A percentile compares a stretch with the other conserved stretches of the same genome.
These are phyloP conservation scores for Selenia dentaria DNA, from an alignment of 2,888 invertebrate species.

Conservation along the genomic window DNA sequence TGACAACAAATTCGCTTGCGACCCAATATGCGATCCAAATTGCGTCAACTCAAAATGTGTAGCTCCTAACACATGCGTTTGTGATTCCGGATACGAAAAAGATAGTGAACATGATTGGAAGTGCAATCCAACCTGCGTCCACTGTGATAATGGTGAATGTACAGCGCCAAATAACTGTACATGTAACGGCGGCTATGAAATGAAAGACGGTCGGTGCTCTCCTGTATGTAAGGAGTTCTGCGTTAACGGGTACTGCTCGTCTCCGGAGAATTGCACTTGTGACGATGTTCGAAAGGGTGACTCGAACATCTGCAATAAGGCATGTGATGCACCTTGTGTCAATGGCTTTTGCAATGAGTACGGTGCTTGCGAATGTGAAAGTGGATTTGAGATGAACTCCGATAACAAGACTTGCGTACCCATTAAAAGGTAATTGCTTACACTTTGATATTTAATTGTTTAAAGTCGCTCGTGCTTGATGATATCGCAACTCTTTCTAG, in stretches of 20 bases:
- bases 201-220: constrained; percentile 3
- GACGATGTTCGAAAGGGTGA: constrained; percentile 29
- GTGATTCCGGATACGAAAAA: no score
- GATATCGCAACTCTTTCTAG: no score
- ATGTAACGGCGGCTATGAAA: constrained; percentile 19
- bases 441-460: no score
- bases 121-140: no score
- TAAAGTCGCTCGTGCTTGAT: no score
- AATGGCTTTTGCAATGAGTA: constrained; percentile 47
- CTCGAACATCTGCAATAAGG: constrained; percentile 43
- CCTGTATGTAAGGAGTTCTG: constrained; percentile 13
- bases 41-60: no score
- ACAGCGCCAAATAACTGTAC: constrained; percentile 10
- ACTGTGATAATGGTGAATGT: constrained; percentile 11
- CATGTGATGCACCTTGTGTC: constrained; percentile 45
- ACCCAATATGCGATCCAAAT: no score
- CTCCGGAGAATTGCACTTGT: constrained; percentile 22
- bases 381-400: constrained; percentile 40
- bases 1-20: no score
- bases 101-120: no score
- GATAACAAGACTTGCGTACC: constrained; percentile 39
- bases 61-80: no score
- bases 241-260: constrained; percentile 18
- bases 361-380: constrained; percentile 48
- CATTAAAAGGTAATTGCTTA: constrained; percentile 40